These are phyloP conservation scores for Plagodis pulveraria DNA, from an alignment of 2,888 invertebrate genomes.

Conservation along the genomic window DNA sequence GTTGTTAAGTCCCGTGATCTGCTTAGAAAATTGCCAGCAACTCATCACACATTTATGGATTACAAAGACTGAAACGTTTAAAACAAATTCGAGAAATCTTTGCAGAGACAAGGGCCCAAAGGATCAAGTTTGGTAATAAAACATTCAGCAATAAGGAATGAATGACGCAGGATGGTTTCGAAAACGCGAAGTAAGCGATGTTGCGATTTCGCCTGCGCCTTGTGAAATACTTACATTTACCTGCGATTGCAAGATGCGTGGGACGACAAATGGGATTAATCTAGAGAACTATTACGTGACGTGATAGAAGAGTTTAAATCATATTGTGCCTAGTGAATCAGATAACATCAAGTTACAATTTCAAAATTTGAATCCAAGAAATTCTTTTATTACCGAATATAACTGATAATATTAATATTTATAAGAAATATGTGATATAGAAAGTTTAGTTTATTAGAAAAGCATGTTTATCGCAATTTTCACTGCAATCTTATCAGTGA, in stretches of 20 bases:
- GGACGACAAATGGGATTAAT: conserved; percentile 80
- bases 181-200: conserved; percentile 82
- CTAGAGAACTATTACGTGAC: conserved; percentile 57
- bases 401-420: too few species aligned
- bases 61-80: too few species aligned
- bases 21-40: too few species aligned
- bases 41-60: too few species aligned
- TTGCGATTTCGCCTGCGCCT: conserved; percentile 73
- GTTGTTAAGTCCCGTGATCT: too few species aligned
- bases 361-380: too few species aligned
- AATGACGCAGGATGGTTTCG: conserved; percentile 82
- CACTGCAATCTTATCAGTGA: conserved; percentile 71
- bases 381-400: too few species aligned
- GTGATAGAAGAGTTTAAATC: conserved; percentile 37
- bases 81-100: not conserved
- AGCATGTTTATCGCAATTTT: conserved; percentile 49
- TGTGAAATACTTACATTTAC: conserved; percentile 79
- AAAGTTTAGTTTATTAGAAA: conserved; percentile 6
- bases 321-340: conserved; percentile 8
- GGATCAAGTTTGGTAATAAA: conserved; percentile 34
- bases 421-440: too few species aligned
- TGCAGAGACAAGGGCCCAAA: conserved; percentile 47
- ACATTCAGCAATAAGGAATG: conserved; percentile 54
- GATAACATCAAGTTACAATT: not conserved
- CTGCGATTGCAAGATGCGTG: conserved; percentile 76